A percentile compares a stretch with the other conserved stretches of the same genome.
These are phyloP conservation scores for Loripinus fragilis DNA, from an alignment of 2,888 invertebrate genomes.

Conservation along the genomic window DNA sequence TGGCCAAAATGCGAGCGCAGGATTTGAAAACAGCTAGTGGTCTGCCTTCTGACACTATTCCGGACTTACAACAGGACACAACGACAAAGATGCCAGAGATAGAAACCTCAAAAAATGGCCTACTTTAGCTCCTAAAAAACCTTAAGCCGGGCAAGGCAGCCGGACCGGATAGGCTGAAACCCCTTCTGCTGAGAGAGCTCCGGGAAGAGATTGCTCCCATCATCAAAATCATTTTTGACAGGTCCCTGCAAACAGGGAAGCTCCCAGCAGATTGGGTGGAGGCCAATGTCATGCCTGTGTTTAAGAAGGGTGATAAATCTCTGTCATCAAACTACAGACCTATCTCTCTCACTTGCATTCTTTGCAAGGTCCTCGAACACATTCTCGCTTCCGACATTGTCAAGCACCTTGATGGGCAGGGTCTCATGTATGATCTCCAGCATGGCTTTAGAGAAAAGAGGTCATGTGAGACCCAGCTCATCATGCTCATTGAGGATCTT, in stretches of 20 bases:
- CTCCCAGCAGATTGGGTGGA: background rate
- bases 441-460: background rate
- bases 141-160: background rate
- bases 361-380: background rate
- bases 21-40: no score
- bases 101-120: background rate
- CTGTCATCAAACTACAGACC: background rate
- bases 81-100: background rate
- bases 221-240: background rate
- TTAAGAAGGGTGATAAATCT: constrained; percentile 2
- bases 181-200: background rate
- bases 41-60: no score
- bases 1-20: no score
- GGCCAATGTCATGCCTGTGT: background rate
- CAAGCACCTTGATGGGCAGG: background rate
- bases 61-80: background rate
- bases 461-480: background rate
- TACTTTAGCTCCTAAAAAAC: background rate
- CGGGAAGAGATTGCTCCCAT: constrained; percentile 10
- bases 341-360: background rate
- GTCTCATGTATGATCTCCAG: background rate
- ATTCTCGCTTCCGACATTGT: no score
- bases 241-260: background rate
- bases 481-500: background rate
- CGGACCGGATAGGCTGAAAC: constrained; percentile 9